A percentile compares a stretch with the other conserved stretches of the same genome.
These are phyloP conservation scores for Indri indri DNA, from an alignment of 2,113 vertebrate genomes.

Conservation along the genomic window DNA sequence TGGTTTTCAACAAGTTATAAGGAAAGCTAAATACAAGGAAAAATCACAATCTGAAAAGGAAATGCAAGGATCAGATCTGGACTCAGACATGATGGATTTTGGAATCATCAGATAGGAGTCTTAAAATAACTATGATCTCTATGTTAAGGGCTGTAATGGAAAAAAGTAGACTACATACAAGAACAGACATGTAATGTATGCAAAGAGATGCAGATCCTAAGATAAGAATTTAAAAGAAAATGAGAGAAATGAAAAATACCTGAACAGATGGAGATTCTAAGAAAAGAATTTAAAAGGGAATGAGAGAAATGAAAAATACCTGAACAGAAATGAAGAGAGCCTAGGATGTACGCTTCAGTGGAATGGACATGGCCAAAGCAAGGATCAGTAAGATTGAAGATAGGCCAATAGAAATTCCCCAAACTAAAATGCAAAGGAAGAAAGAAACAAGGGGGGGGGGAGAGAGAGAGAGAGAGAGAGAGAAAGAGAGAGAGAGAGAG, in stretches of 20 bases:
- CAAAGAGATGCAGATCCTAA: not conserved
- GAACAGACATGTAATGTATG: not conserved
- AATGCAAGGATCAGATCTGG: not conserved
- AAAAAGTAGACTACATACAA: not conserved
- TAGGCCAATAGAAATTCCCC: not conserved
- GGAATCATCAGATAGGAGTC: not conserved
- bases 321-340: not conserved
- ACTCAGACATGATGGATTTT: not conserved
- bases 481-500: not conserved
- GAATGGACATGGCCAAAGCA: not conserved
- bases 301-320: not conserved
- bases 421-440: not conserved
- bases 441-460: fast-evolving
- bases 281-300: not conserved
- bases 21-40: not conserved
- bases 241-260: not conserved
- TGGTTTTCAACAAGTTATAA: not conserved
- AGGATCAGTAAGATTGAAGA: not conserved
- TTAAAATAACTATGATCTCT: not conserved
- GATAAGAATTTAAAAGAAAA: not conserved
- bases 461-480: not conserved
- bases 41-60: not conserved
- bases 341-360: not conserved
- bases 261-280: not conserved
- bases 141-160: not conserved